phyloP scores from a whole-genome alignment of 2,888 invertebrate genomes.

The Xylota sylvarum region DNA sequence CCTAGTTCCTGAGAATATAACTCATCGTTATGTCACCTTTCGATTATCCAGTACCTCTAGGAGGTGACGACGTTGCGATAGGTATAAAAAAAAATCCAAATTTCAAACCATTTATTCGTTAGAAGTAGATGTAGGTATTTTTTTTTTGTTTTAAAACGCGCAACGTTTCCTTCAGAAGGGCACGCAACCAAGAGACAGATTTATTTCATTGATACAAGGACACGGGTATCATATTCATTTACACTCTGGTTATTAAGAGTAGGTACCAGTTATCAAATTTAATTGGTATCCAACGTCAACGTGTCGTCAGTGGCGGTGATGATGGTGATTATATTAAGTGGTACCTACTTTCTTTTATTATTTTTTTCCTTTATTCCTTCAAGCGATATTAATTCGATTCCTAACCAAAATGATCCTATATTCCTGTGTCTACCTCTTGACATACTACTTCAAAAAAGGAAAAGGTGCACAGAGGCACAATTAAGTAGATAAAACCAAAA shows the following conservation, averaged over 20 bases:
- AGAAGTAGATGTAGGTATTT: no score
- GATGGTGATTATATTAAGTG: conserved; percentile 12
- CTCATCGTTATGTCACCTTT: no score
- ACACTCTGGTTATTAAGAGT: not conserved
- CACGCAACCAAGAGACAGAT: not conserved
- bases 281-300: conserved; percentile 18
- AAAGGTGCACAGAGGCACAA: conserved; percentile 15
- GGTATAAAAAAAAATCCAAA: no score
- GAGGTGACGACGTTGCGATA: no score
- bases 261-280: conserved; percentile 21
- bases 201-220: not conserved
- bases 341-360: not conserved
- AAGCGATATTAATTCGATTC: conserved; percentile 25
- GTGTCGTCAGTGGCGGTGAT: not conserved
- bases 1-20: no score
- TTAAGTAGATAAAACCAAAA: conserved; percentile 9
- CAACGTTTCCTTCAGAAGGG: not conserved
- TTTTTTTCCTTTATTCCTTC: not conserved
- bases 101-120: no score
- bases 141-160: no score
- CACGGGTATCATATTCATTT: conserved; percentile 12
- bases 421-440: conserved; percentile 7
- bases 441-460: conserved; percentile 13
- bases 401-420: not conserved
- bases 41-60: no score